Conservation (phyloP, 1,140 invertebrate genomes). For the Ostrea denselamellosa region DNA sequence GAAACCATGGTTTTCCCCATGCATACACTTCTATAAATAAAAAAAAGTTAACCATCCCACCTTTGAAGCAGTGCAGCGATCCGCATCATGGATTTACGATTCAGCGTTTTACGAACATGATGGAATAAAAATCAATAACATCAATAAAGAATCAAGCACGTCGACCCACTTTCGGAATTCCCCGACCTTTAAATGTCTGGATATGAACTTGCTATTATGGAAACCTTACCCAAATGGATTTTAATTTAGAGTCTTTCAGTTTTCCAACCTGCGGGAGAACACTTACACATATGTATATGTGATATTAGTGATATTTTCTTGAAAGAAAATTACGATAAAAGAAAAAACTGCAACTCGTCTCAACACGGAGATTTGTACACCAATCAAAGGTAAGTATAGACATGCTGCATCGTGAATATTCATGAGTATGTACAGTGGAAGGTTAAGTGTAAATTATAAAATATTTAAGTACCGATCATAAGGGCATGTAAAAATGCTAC, state of each 20-base stretch:
- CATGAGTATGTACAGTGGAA: no score
- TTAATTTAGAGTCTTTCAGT: background rate
- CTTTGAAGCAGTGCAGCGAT: background rate
- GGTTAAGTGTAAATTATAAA: no score
- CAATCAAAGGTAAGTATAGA: no score
- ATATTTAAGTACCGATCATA: no score
- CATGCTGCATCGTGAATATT: no score
- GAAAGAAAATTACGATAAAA: no score
- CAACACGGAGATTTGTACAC: no score
- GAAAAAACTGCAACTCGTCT: no score
- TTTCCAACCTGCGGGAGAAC: background rate
- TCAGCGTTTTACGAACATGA: background rate
- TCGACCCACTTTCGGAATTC: background rate
- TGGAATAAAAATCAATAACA: background rate
- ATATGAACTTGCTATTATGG: background rate
- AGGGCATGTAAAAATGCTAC: no score
- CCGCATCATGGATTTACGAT: background rate
- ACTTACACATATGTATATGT: background rate
- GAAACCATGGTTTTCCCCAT: background rate
- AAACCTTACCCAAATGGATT: background rate
- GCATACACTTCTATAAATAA: background rate
- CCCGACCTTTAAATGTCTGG: conserved; percentile 4
- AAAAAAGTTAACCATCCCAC: background rate
- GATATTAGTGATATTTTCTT: background rate
- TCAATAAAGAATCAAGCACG: background rate